Evolutionary conservation across 2,888 invertebrate species (phyloP).

Genomic region (Lathronympha strigana): DNA sequence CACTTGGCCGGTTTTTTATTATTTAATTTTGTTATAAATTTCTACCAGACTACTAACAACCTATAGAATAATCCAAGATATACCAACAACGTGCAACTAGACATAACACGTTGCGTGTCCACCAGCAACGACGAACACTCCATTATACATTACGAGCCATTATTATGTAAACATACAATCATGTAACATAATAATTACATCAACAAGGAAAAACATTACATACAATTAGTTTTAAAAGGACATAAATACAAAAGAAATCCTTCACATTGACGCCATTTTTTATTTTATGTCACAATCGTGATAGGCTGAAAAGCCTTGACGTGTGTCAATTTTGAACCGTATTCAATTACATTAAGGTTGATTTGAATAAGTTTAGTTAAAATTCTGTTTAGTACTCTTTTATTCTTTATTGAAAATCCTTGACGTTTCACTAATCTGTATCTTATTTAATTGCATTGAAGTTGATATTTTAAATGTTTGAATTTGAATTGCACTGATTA

Average conservation of each 20-base stretch:
- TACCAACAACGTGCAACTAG: background rate
- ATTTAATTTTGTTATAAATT: too few relatives aligned
- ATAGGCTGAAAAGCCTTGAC: background rate
- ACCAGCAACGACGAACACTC: background rate
- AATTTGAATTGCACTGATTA: too few relatives aligned
- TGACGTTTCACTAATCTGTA: background rate
- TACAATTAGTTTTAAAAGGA: conserved; percentile 6
- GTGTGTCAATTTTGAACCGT: background rate
- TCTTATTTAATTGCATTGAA: background rate
- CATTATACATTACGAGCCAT: conserved; percentile 8
- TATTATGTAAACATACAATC: conserved; percentile 18
- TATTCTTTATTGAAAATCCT: background rate
- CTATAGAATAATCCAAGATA: too few relatives aligned
- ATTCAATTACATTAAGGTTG: background rate
- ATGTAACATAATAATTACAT: conserved; percentile 19
- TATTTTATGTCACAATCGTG: background rate
- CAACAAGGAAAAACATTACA: conserved; percentile 3
- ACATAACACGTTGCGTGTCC: conserved; percentile 9
- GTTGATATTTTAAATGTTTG: background rate
- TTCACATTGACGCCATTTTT: background rate
- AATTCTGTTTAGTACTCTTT: background rate
- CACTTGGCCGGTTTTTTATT: too few relatives aligned
- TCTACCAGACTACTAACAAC: too few relatives aligned
- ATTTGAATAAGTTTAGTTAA: background rate
- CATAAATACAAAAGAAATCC: background rate